A percentile compares a stretch with the other conserved stretches of the same genome.
Evolutionary conservation across 2,888 invertebrate genomes (phyloP).

Genomic region (Nipponacmea schrenckii): DNA sequence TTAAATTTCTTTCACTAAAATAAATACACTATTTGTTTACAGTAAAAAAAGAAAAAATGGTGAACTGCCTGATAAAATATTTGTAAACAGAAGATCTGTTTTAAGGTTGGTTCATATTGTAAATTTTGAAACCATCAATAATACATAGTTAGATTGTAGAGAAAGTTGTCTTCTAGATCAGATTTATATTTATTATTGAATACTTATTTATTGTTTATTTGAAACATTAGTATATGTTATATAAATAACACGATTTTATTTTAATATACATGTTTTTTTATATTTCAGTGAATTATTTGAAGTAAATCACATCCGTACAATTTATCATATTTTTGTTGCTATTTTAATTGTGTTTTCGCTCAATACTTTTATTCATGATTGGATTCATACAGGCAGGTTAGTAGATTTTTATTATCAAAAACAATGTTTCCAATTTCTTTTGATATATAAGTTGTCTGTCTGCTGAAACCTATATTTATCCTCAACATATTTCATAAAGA

Average conservation of each 20-base stretch:
- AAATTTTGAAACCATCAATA: too few species aligned
- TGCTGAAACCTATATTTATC: too few species aligned
- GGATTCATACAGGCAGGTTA: slow-evolving; percentile 81
- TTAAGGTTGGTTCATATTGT: slow-evolving; percentile 73
- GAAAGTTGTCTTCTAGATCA: too few species aligned
- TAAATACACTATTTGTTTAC: slow-evolving; percentile 28
- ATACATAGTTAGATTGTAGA: too few species aligned
- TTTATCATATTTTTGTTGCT: slow-evolving; percentile 86
- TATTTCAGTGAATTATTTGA: slow-evolving; percentile 76
- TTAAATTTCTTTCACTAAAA: too few species aligned
- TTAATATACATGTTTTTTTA: slow-evolving; percentile 1
- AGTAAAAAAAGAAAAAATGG: slow-evolving; percentile 50
- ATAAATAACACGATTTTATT: too few species aligned
- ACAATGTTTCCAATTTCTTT: slow-evolving; percentile 35
- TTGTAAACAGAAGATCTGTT: slow-evolving; percentile 80
- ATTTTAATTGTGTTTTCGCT: slow-evolving; percentile 79
- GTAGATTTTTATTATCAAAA: slow-evolving; percentile 46
- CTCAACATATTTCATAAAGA: too few species aligned
- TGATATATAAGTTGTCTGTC: neutral
- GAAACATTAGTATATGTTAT: too few species aligned
- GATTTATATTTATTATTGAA: too few species aligned
- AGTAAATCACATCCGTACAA: slow-evolving; percentile 82
- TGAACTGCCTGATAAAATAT: slow-evolving; percentile 74
- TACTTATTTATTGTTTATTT: too few species aligned
- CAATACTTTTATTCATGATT: slow-evolving; percentile 79